A percentile compares a stretch with the other conserved stretches of the same genome.
Conservation (phyloP, 2,888 invertebrate genomes). For the Drosophila cracens region DNA sequence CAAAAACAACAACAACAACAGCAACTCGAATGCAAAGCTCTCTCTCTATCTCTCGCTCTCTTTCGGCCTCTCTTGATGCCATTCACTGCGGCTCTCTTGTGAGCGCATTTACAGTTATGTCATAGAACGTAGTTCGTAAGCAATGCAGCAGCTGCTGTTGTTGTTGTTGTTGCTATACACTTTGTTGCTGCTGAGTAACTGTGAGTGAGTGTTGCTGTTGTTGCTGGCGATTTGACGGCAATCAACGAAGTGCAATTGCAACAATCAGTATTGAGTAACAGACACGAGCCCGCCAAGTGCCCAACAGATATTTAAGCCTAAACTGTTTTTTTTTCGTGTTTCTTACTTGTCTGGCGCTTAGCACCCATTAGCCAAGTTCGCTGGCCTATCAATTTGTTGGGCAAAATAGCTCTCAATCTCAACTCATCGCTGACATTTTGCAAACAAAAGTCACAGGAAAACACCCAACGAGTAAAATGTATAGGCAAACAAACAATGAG, state of each 20-base stretch:
- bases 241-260: constrained; percentile 63
- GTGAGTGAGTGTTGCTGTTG: constrained; percentile 9
- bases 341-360: constrained; percentile 4
- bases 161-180: constrained; percentile 24
- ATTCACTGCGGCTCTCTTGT: constrained; percentile 46
- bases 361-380: constrained; percentile 33
- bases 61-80: constrained; percentile 16
- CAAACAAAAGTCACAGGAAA: constrained; percentile 11
- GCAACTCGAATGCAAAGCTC: constrained; percentile 11
- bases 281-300: constrained; percentile 45
- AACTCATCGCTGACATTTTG: constrained; percentile 46
- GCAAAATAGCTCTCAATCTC: constrained; percentile 14
- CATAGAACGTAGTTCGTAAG: constrained; percentile 73
- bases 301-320: neutral
- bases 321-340: neutral
- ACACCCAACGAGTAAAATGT: constrained; percentile 2
- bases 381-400: constrained; percentile 21
- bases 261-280: constrained; percentile 76
- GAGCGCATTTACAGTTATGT: constrained; percentile 76
- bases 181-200: constrained; percentile 47
- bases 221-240: constrained; percentile 57
- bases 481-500: constrained; percentile 6
- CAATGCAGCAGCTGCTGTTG: constrained; percentile 52
- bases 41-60: constrained; percentile 16
- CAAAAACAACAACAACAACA: constrained; percentile 12